Evolutionary conservation across 2,113 vertebrate genomes (phyloP).

Genomic region (Syrmaticus mikado): DNA sequence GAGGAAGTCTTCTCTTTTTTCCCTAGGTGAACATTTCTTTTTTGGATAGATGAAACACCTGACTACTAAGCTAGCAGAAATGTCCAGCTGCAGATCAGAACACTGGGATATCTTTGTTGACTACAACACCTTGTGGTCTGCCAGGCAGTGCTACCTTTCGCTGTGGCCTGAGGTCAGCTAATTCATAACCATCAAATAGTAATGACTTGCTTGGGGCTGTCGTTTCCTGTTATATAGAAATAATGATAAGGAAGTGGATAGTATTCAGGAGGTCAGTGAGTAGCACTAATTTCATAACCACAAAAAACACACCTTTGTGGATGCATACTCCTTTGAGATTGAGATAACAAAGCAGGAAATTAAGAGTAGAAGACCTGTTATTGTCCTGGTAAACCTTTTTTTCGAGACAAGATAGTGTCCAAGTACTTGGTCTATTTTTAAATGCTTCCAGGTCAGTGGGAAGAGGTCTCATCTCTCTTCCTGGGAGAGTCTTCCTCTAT

Average conservation of each 20-base stretch:
- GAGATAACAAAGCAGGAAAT: not conserved
- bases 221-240: not conserved
- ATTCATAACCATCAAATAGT: not conserved
- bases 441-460: not conserved
- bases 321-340: not conserved
- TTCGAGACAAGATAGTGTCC: not conserved
- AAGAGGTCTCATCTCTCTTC: not conserved
- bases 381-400: not conserved
- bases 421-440: not conserved
- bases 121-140: not conserved
- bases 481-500: not conserved
- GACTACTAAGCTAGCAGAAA: conserved; percentile 42
- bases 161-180: conserved; percentile 14
- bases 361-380: not conserved
- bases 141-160: not conserved
- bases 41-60: conserved; percentile 26
- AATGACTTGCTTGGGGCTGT: not conserved
- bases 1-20: not conserved
- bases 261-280: not conserved
- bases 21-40: conserved; percentile 23
- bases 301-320: not conserved
- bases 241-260: not conserved
- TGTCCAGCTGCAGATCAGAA: conserved; percentile 13
- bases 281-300: not conserved
- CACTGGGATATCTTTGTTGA: not conserved